Base-by-base conservation (phyloP, 2,888 invertebrate species). In the Mythimna loreyi region DNA sequence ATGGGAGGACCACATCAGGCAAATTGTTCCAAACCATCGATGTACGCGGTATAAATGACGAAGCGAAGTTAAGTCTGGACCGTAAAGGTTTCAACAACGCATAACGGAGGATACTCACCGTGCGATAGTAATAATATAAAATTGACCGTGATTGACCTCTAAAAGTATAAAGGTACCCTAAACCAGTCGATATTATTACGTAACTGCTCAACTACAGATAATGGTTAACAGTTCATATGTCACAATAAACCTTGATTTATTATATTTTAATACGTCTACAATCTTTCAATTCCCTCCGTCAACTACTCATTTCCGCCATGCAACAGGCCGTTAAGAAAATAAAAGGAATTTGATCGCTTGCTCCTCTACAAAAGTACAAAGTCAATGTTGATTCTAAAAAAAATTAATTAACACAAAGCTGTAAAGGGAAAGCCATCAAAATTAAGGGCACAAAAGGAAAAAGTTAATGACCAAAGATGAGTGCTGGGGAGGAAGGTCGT, bases 341-440 rank as follows among this genome's bases (percentile, higher is more conserved):
- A 28, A 33, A 52, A 19, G 36, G 57, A 47, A 13, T 61, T 21
- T 58, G 50, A 61, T 49, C n/a, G 45, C 43, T 40, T 25, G 52
- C 55, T 59, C 13, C 5, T 40, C 47, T 13, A 53, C 21, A 40
- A 74, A 73, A 43, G 50, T 45, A 65, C 3, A 40, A 25, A 45
- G 13, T 49, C 55, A 72, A 60, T 70, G 47, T n/a, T 25, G 7
- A 33, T 55, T 71, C 25, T 40, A 5, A 56, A 57, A 49, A 53
- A 81, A 50, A 49, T 43, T 50, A 77, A 77, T 78, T 81, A 72
- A 72, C 25, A 60, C 52, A 58, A 61, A 78, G 21, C 60, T 58
- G 33, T 78, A 67, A 77, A 76, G 77, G 13, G 50, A 49, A 67
- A 77, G n/a, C 62, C 63, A 62, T 58, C 28, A 76, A 80, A 65